These are phyloP conservation scores for Emydura subglobosa DNA, from an alignment of 2,113 vertebrate genomes.

Conservation along the genomic window DNA sequence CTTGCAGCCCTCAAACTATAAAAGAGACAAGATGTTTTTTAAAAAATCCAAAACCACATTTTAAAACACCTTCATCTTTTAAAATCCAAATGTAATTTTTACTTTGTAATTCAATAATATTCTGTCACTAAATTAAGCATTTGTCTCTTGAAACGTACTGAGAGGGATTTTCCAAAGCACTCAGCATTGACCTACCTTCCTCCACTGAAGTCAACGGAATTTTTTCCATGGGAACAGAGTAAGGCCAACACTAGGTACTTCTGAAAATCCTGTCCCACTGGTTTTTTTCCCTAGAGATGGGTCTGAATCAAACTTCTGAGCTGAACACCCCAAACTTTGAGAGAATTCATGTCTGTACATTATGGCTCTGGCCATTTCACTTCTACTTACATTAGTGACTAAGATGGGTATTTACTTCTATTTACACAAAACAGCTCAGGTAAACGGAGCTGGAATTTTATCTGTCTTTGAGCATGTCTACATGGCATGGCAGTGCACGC, in stretches of 20 bases:
- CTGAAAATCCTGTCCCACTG: background rate
- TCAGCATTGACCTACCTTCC: background rate
- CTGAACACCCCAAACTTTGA: background rate
- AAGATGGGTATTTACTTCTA: background rate
- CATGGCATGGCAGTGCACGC: background rate
- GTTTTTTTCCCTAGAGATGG: background rate
- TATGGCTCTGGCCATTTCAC: background rate
- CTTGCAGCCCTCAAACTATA: constrained; percentile 95
- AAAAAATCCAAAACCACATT: background rate
- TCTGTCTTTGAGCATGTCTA: background rate
- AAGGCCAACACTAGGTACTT: background rate
- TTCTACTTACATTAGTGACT: background rate
- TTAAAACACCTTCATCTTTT: background rate
- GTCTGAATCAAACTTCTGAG: background rate
- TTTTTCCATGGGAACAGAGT: background rate
- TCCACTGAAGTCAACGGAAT: background rate
- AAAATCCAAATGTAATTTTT: background rate
- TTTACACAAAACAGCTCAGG: background rate
- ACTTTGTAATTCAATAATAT: background rate
- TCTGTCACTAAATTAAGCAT: background rate
- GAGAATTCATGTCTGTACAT: background rate
- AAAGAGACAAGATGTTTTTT: constrained; percentile 51
- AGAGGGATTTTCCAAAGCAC: background rate
- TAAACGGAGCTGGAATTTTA: background rate
- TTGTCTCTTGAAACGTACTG: background rate